Conservation (phyloP, 2,113 vertebrate species). For the Andinoacara biseriatus region DNA sequence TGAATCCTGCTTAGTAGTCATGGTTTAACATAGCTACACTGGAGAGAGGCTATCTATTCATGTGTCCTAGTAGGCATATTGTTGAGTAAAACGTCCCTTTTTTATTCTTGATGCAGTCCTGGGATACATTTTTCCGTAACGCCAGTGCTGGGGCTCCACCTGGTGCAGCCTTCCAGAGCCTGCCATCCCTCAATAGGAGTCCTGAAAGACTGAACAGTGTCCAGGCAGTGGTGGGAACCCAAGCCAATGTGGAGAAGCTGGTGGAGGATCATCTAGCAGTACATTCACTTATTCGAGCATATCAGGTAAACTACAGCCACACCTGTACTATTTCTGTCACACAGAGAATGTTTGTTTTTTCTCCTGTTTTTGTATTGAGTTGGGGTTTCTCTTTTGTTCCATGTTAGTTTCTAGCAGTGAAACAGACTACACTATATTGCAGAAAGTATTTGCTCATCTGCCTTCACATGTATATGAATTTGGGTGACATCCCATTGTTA, state of each 20-base stretch:
- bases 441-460: no score
- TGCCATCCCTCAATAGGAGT: conserved; percentile 76
- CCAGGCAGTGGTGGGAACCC: conserved; percentile 79
- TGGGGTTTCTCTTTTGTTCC: background rate
- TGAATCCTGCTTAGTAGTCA: background rate
- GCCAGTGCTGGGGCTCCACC: conserved; percentile 83
- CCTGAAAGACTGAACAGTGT: conserved; percentile 72
- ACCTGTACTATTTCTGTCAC: background rate
- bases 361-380: background rate
- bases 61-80: background rate
- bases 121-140: conserved; percentile 95
- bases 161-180: conserved; percentile 87
- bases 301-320: conserved; percentile 84
- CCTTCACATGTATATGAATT: no score
- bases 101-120: conserved; percentile 83
- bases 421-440: background rate
- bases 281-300: conserved; percentile 92
- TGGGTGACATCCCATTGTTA: no score
- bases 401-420: background rate
- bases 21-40: background rate
- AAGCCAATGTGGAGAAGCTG: conserved; percentile 88
- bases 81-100: background rate
- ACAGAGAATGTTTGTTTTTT: background rate
- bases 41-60: background rate
- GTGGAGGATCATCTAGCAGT: conserved; percentile 94